Base-by-base conservation (phyloP, 2,113 vertebrate species). In the Plestiodon gilberti region DNA sequence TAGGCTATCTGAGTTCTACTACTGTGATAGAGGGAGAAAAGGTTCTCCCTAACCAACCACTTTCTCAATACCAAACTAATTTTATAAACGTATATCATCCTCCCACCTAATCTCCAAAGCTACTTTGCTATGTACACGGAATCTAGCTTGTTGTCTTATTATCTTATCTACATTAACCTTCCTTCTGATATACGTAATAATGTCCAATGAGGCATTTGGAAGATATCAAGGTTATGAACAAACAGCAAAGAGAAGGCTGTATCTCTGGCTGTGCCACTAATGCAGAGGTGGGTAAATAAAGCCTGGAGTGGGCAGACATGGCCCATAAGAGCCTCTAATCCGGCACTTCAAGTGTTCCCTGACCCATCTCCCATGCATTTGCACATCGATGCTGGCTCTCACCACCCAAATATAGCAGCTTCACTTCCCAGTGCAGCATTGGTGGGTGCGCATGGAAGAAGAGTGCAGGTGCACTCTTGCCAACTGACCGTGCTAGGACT, bases 181-280 rank as follows among this genome's bases (percentile, higher is more conserved):
- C 9, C 15, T 43, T 40, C 55, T 28, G 5, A 74, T 69, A n/a
- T 57, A 22, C 14, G 48, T 43, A 15, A 33, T 57, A 78, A 76
- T 33, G 82, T 80, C 59, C 17, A 2, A 7, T 7, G 13, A 1
- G 78, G 70, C 86, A 1, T 0, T 86, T 25, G 2, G 78, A 82
- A 86, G 38, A n/a, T 22, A 0, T 38, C 25, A 57, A 77, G 20
- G 70, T 73, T 79, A 33, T 62, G 43, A 20, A 79, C 57, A 52
- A 0, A 0, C 1, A 22, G 61, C n/a, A 0, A 73, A 5, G 69
- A 82, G 17, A 30, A 81, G 83, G 10, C 15, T 71, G 3, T 0
- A 17, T 76, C 89, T 89, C 88, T 78, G 1, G 10, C 75, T 74
- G 0, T 23, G 65, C 62, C 10, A 1, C 55, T 88, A 91, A 93